These are phyloP conservation scores for Nerophis lumbriciformis DNA, from an alignment of 2,113 vertebrate species.

Conservation along the genomic window DNA sequence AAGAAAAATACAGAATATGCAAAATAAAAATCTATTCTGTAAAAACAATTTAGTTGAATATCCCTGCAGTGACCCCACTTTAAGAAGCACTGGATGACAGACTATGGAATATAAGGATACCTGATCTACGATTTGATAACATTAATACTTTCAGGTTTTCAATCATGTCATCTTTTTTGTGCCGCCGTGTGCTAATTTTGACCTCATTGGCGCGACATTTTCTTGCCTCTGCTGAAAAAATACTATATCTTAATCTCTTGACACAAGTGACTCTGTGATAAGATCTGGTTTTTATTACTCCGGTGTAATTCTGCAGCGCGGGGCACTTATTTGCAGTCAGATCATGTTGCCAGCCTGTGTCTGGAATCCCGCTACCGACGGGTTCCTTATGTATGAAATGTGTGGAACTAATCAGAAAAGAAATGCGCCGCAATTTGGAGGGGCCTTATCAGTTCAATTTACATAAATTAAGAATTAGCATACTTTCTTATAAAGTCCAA, in stretches of 20 bases:
- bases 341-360: not conserved
- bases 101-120: too few species aligned
- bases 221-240: not conserved
- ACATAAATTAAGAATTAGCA: not conserved
- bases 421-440: not conserved
- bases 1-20: too few species aligned
- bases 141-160: too few species aligned
- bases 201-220: not conserved
- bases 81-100: too few species aligned
- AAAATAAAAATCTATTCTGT: too few species aligned
- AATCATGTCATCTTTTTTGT: too few species aligned
- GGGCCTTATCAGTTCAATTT: not conserved
- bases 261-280: too few species aligned
- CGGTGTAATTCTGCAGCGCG: not conserved
- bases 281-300: not conserved
- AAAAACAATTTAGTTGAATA: too few species aligned
- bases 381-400: not conserved
- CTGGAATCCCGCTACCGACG: not conserved
- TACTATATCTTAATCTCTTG: not conserved
- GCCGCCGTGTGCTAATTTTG: too few species aligned
- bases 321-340: not conserved
- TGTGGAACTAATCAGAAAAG: not conserved
- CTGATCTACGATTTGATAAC: too few species aligned
- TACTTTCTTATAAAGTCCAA: not conserved
- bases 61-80: too few species aligned